Base-by-base conservation (phyloP, 2,113 vertebrate genomes). In the Periophthalmus modestus region DNA sequence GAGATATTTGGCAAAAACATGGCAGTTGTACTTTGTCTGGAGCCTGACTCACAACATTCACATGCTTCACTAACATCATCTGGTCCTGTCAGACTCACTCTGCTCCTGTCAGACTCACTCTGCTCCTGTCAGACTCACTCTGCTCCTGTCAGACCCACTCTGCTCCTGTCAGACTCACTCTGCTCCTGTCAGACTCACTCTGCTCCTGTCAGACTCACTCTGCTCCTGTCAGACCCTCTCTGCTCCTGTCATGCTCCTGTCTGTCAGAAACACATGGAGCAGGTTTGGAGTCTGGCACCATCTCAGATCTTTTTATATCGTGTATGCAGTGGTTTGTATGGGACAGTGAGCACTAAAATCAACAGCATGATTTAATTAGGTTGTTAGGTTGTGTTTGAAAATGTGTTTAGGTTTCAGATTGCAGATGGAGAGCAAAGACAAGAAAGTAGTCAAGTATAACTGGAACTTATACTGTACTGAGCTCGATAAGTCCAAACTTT, bases 171-270 rank as follows among this genome's bases (percentile, higher is more conserved):
- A 39, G n/a, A n/a, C 75, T 66, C 74, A 46, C 7, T 9, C 0
- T 85, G 84, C 89, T 82, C 89, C 36, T 39, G 36, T 39, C 36
- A 4, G 36, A 39, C 4, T n/a, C n/a, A 5, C 85, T 80, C 84
- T 46, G 76, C 67, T 80, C 79, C 36, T 39, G 36, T 39, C 36
- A 39, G 36, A 39, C 36, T 72, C 79, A 39, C 87, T 80, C 84
- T 50, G 74, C 67, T 80, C 79, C 77, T 74, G 82, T 84, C 63
- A 48, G 54, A 79, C 4, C 73, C 77, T 72, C 76, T 39, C 36
- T 85, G 84, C 89, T 82, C 89, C 89, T 84, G 74, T 48, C 55
- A 43, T 85, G 84, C 89, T 82, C 89, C 89, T 84, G 74, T 48
- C 55, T 39, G 19, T n/a, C 75, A 77, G 50, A 76, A 50, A 21